A percentile compares a stretch with the other conserved stretches of the same genome.
Conservation (phyloP, 2,113 vertebrate species). For the Pangasianodon hypophthalmus region DNA sequence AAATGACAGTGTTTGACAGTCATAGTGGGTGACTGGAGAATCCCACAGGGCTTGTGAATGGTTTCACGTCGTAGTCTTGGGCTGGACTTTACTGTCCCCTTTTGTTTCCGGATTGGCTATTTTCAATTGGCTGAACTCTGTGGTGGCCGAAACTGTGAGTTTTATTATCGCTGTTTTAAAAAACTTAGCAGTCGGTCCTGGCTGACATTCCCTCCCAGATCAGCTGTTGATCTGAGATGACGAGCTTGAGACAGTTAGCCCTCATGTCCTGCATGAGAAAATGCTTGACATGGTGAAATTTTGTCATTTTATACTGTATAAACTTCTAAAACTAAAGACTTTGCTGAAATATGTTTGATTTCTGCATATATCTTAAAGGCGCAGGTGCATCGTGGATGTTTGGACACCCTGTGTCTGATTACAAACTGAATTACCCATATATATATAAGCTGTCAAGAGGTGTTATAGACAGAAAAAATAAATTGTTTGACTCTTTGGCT, state of each 20-base stretch:
- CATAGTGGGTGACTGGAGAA: constrained; percentile 49
- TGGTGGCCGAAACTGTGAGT: constrained; percentile 29
- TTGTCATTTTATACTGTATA: neutral
- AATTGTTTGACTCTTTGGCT: too few relatives aligned
- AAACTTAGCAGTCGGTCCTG: constrained; percentile 29
- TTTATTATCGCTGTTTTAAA: constrained; percentile 16
- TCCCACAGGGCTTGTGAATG: constrained; percentile 40
- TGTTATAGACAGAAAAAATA: too few relatives aligned
- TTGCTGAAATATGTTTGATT: neutral
- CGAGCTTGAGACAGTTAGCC: neutral
- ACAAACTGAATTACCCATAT: too few relatives aligned
- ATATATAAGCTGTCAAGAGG: too few relatives aligned
- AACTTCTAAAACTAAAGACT: neutral
- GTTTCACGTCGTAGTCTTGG: constrained; percentile 11
- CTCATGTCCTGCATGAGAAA: constrained; percentile 1
- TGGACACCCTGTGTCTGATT: neutral
- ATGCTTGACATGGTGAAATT: neutral
- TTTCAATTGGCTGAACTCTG: constrained; percentile 19
- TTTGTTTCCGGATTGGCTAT: constrained; percentile 37
- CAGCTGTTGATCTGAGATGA: constrained; percentile 32
- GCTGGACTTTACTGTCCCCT: constrained; percentile 19
- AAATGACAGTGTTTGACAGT: constrained; percentile 37
- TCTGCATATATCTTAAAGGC: neutral
- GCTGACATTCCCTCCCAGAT: constrained; percentile 19
- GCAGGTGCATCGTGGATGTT: neutral